Percentiles rank a stretch among this genome's conserved stretches.
These are phyloP conservation scores for Ophion obscuratus DNA, from an alignment of 2,888 invertebrate species.

Conservation along the genomic window DNA sequence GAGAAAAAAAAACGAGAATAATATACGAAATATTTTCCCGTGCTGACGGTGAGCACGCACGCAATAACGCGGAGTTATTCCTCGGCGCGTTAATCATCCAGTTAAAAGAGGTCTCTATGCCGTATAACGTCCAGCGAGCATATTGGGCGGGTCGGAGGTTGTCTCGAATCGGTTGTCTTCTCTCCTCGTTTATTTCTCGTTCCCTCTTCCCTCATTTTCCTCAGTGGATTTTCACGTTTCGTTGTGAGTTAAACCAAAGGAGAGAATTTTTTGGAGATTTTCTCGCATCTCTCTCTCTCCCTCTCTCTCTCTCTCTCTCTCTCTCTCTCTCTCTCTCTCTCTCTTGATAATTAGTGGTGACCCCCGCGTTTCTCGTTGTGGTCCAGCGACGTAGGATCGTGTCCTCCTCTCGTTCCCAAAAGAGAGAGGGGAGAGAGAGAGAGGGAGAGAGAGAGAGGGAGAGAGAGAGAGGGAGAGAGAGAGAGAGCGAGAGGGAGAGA, in stretches of 20 bases:
- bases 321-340: constrained; percentile 1
- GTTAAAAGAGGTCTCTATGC: constrained; percentile 37
- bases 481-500: too few relatives aligned
- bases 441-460: too few relatives aligned
- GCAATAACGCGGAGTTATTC: constrained; percentile 10
- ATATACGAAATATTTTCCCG: neutral
- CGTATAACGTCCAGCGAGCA: constrained; percentile 39
- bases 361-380: constrained; percentile 44
- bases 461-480: too few relatives aligned
- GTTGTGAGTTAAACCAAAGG: neutral
- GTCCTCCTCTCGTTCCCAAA: constrained; percentile 5
- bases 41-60: neutral
- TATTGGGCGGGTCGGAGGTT: constrained; percentile 64
- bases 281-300: constrained; percentile 26
- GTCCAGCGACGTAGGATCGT: constrained; percentile 53
- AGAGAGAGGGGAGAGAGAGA: too few relatives aligned
- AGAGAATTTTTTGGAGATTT: constrained; percentile 39
- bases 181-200: constrained; percentile 26
- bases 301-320: too few relatives aligned
- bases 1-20: constrained; percentile 41
- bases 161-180: constrained; percentile 52
- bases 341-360: constrained; percentile 71
- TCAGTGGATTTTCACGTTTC: constrained; percentile 21
- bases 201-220: constrained; percentile 2
- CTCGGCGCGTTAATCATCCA: constrained; percentile 61